These are phyloP conservation scores for Malacoraja senta DNA, from an alignment of 2,797 vertebrate genomes.

Conservation along the genomic window DNA sequence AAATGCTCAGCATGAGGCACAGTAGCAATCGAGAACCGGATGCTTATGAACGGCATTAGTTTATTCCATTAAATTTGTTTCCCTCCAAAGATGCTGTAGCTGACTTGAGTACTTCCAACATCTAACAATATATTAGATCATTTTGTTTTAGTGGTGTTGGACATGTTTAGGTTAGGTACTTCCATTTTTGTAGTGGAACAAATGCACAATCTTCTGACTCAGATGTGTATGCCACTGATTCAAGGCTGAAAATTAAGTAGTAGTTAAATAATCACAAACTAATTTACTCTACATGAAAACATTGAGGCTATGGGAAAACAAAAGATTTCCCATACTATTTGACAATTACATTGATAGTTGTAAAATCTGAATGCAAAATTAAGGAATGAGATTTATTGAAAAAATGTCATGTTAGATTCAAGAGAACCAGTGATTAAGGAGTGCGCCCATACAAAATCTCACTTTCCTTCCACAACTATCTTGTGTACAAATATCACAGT, in stretches of 20 bases:
- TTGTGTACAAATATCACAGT: neutral
- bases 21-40: neutral
- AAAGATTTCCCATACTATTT: neutral
- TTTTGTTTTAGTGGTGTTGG: neutral
- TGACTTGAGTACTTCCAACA: neutral
- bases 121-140: neutral
- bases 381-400: neutral
- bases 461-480: neutral
- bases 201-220: neutral
- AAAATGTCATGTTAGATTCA: neutral
- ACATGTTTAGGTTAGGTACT: neutral
- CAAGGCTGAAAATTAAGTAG: neutral
- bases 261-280: neutral
- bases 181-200: neutral
- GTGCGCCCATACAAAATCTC: neutral
- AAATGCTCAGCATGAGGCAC: neutral
- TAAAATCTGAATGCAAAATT: neutral
- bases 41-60: neutral
- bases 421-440: neutral
- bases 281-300: neutral
- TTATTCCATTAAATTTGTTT: neutral
- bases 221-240: neutral
- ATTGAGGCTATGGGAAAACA: neutral
- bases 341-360: neutral
- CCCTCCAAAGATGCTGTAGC: neutral